Evolutionary conservation across 1,140 invertebrate species (phyloP).

Genomic region (Sesamia nonagrioides): DNA sequence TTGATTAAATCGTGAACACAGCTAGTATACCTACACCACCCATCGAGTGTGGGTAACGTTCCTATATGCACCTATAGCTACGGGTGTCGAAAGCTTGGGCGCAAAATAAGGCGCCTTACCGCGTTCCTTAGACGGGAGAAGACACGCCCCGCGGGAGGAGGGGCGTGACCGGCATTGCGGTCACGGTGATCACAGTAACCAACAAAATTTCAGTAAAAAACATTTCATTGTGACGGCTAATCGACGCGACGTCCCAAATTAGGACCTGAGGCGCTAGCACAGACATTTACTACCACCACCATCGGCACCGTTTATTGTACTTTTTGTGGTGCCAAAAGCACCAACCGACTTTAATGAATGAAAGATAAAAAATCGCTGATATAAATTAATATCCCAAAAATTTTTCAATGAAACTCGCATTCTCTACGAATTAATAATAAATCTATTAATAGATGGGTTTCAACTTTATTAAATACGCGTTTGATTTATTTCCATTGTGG

Average conservation of each 20-base stretch:
- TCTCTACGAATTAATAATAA: too few species aligned
- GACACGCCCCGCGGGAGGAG: constrained; percentile 66
- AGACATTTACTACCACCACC: background rate
- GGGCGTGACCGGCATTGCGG: constrained; percentile 69
- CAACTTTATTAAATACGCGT: too few species aligned
- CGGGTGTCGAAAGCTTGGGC: constrained; percentile 21
- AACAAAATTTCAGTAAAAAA: constrained; percentile 76
- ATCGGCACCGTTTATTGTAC: too few species aligned
- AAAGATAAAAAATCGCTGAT: too few species aligned
- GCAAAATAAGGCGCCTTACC: constrained; percentile 58
- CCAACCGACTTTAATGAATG: too few species aligned
- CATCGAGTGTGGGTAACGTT: constrained; percentile 16
- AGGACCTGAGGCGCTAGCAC: background rate
- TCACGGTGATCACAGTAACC: constrained; percentile 68
- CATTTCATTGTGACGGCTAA: constrained; percentile 64
- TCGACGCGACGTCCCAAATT: constrained; percentile 64
- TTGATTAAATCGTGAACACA: constrained; percentile 34
- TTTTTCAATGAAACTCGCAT: too few species aligned
- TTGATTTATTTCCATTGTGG: too few species aligned
- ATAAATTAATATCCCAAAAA: too few species aligned
- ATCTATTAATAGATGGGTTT: too few species aligned
- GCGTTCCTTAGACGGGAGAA: constrained; percentile 67
- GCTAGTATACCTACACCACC: background rate
- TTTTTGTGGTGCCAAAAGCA: too few species aligned
- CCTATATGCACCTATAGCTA: constrained; percentile 20